phyloP scores from a whole-genome alignment of 1,140 invertebrate genomes.

The Monomorium pharaonis region DNA sequence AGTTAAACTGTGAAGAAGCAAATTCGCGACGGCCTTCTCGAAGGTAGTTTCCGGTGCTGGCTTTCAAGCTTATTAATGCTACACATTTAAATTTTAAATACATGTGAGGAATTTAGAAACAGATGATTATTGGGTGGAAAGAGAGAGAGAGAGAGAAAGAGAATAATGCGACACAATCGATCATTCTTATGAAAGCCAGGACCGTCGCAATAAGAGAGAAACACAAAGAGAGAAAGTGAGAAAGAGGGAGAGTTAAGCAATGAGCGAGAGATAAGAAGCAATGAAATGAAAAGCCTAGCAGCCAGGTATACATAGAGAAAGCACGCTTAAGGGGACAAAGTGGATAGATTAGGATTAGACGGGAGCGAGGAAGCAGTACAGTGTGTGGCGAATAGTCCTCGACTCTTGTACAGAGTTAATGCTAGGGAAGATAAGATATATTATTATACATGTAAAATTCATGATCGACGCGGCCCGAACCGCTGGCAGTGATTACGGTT shows the following conservation, averaged over 20 bases:
- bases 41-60: conserved; percentile 48
- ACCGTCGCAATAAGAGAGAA: neutral
- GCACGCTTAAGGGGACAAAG: conserved; percentile 25
- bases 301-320: conserved; percentile 23
- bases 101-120: neutral
- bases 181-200: conserved; percentile 54
- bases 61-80: conserved; percentile 15
- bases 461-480: conserved; percentile 29
- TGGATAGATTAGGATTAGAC: conserved; percentile 53
- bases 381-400: conserved; percentile 75
- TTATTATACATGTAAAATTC: conserved; percentile 66
- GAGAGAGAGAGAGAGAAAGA: neutral
- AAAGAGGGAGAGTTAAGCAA: neutral
- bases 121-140: neutral
- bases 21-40: conserved; percentile 45
- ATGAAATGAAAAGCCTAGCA: conserved; percentile 39
- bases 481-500: conserved; percentile 44
- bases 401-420: conserved; percentile 80
- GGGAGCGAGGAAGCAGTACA: conserved; percentile 72
- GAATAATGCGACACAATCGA: neutral
- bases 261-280: conserved; percentile 18
- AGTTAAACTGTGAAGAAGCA: conserved; percentile 14
- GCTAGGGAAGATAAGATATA: conserved; percentile 75
- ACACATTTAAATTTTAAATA: conserved; percentile 34
- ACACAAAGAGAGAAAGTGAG: conserved; percentile 27